Conservation (phyloP, 2,888 invertebrate genomes). For the Sphinx pinastri region DNA sequence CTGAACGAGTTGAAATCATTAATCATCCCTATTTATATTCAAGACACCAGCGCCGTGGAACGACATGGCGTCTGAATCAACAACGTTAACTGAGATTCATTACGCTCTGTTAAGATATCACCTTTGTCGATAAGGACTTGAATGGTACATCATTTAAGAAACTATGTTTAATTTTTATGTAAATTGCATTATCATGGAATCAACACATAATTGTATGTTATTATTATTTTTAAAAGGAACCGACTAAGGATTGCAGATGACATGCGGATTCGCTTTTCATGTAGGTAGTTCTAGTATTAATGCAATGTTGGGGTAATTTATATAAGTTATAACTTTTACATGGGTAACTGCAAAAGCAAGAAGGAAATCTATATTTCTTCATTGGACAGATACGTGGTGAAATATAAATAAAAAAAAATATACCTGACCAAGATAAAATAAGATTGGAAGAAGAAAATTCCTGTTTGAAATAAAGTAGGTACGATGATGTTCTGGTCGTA, state of each 20-base stretch:
- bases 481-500: too few species aligned
- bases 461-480: too few species aligned
- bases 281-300: too few species aligned
- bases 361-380: too few species aligned
- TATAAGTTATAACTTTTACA: not conserved
- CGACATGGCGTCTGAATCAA: conserved; percentile 44
- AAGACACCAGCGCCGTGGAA: conserved; percentile 40
- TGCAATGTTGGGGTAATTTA: not conserved
- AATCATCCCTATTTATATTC: conserved; percentile 50
- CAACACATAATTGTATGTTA: not conserved
- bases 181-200: not conserved
- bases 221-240: not conserved
- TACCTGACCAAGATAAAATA: too few species aligned
- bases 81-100: conserved; percentile 41
- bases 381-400: too few species aligned
- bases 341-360: too few species aligned
- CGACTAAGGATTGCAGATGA: too few species aligned
- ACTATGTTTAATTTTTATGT: not conserved
- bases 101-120: conserved; percentile 3
- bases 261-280: too few species aligned
- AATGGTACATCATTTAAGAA: not conserved
- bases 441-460: too few species aligned
- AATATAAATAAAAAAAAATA: too few species aligned
- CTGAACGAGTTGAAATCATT: conserved; percentile 45
- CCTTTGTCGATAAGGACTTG: conserved; percentile 7